A percentile compares a stretch with the other conserved stretches of the same genome.
These are phyloP conservation scores for Callionymus lyra DNA, from an alignment of 2,113 vertebrate genomes.

Conservation along the genomic window DNA sequence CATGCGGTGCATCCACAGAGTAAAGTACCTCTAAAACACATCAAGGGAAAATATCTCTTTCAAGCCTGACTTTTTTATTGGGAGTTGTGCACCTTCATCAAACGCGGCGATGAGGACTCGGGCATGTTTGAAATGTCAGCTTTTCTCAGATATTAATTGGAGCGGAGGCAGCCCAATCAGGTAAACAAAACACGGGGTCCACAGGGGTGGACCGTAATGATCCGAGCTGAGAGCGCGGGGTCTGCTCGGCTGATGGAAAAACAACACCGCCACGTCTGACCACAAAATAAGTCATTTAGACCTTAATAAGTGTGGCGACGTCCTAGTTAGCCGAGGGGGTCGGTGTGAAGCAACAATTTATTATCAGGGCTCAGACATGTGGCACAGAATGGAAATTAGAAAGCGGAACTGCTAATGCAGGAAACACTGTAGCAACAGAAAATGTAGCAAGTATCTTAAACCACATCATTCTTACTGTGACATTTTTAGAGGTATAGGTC, in stretches of 20 bases:
- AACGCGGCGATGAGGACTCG: constrained; percentile 24
- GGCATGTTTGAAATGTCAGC: constrained; percentile 55
- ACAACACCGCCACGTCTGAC: constrained; percentile 30
- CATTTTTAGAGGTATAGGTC: too few relatives aligned
- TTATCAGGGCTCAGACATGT: too few relatives aligned
- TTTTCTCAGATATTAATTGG: constrained; percentile 53
- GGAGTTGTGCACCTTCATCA: constrained; percentile 43
- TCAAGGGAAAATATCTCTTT: too few relatives aligned
- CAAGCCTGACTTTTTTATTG: too few relatives aligned
- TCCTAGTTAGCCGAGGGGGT: neutral
- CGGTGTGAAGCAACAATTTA: too few relatives aligned
- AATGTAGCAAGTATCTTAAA: too few relatives aligned
- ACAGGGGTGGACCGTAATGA: constrained; percentile 56
- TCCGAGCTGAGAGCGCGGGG: constrained; percentile 34
- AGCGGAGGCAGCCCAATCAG: constrained; percentile 55
- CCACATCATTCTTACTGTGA: too few relatives aligned
- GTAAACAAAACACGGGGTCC: constrained; percentile 47
- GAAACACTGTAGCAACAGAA: too few relatives aligned
- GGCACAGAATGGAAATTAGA: too few relatives aligned
- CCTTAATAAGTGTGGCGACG: constrained; percentile 19
- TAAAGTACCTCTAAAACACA: too few relatives aligned
- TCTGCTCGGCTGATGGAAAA: constrained; percentile 50
- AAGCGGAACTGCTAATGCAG: too few relatives aligned
- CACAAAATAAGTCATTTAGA: constrained; percentile 33
- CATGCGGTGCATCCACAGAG: too few relatives aligned